Base-by-base conservation (phyloP, 2,113 vertebrate genomes). In the Zeus faber region DNA sequence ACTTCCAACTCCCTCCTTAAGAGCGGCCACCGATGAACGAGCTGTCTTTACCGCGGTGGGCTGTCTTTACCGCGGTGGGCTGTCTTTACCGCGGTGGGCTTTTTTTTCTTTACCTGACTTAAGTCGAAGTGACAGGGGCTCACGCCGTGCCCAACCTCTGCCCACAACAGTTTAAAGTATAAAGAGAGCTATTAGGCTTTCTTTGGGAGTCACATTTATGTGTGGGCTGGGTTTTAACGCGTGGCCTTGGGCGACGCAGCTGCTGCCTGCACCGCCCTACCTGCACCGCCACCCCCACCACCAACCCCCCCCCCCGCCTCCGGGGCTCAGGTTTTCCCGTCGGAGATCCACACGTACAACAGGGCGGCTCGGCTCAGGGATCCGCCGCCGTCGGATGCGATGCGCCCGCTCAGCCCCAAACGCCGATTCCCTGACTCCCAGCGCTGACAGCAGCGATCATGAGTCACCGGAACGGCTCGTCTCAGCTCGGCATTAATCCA, bases 191-290 rank as follows among this genome's bases (percentile, higher is more conserved):
- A 70, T 66, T 72, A 54, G 66, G 54, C 53, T 54, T 70, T 62
- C 72, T 71, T 54, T 72, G 50, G 23, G 23, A 49, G 50, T 47
- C 49, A 67, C 72, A 60, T 58, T 57, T 74, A 51, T 71, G 65
- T 68, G 65, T 68, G 61, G 60, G 50, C 70, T 49, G 58, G 14
- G 53, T 61, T 4, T 6, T 65, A 65, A 68, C 45, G 43, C 71
- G 70, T 82, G 71, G 77, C 80, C 77, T 46, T 41, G 68, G 71
- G 72, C 78, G 49, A 70, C 74, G 77, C 82, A 87, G 86, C 81
- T 83, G 77, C 66, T 76, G 49, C 64, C 83, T 64, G 18, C 17
- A n/a, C 40, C 24, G 24, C 31, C 52, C 68, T 73, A 68, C 77
- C 66, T 71, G 49, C 50, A 20, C 55, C 14, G 21, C 62, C 58